These are phyloP conservation scores for Syrista parreyssii DNA, from an alignment of 2,888 invertebrate species.

Conservation along the genomic window DNA sequence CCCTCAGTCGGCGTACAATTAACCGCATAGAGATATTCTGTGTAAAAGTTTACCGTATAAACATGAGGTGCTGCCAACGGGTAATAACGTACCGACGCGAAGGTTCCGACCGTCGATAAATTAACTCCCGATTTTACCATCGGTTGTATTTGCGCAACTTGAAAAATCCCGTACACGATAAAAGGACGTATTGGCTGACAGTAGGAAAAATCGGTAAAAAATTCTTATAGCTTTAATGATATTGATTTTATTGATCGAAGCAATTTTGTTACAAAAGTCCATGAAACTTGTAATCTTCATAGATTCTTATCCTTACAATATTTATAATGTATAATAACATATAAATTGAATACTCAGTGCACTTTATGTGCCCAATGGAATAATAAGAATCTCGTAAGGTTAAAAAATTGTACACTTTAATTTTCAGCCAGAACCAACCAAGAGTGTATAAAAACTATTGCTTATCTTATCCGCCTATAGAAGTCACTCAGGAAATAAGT, in stretches of 20 bases:
- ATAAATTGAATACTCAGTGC: slow-evolving; percentile 31
- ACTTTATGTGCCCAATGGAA: neutral
- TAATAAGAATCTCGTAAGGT: slow-evolving; percentile 15
- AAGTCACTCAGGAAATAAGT: slow-evolving; percentile 35
- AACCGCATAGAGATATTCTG: no score
- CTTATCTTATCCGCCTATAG: slow-evolving; percentile 33
- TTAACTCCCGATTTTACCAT: neutral
- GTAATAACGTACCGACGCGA: no score
- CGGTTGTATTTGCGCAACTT: neutral
- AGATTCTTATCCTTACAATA: slow-evolving; percentile 24
- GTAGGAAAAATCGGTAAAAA: neutral
- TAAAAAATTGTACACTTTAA: slow-evolving; percentile 9
- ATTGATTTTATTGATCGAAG: slow-evolving; percentile 48
- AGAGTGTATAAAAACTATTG: slow-evolving; percentile 42
- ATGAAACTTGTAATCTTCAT: slow-evolving; percentile 33
- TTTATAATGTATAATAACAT: slow-evolving; percentile 30
- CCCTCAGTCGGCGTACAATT: no score
- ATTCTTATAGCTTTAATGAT: neutral
- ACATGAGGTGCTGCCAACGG: no score
- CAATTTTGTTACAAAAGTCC: slow-evolving; percentile 50
- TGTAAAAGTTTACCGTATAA: no score
- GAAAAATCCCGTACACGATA: neutral
- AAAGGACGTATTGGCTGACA: neutral
- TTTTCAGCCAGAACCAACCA: slow-evolving; percentile 33
- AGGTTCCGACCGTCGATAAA: neutral